Conservation (phyloP, 2,113 vertebrate genomes). For the Anolis carolinensis region DNA sequence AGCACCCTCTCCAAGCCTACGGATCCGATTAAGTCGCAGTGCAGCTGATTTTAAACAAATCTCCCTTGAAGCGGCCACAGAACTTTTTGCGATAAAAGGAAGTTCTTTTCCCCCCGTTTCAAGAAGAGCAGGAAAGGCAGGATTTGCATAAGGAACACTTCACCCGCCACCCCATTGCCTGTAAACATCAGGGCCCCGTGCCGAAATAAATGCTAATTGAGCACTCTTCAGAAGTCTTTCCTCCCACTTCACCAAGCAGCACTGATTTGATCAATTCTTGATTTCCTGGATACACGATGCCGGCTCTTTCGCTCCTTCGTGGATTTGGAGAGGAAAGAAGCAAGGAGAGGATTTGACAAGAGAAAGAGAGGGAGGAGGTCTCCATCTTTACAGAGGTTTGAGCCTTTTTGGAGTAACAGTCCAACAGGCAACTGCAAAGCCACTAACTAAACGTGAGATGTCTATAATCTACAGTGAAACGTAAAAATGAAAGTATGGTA, state of each 20-base stretch:
- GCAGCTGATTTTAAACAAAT: slow-evolving; percentile 81
- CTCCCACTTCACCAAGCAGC: slow-evolving; percentile 59
- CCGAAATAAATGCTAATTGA: slow-evolving; percentile 72
- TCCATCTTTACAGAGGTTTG: neutral
- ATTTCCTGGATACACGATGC: slow-evolving; percentile 18
- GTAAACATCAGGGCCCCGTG: slow-evolving; percentile 56
- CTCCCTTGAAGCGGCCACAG: slow-evolving; percentile 73
- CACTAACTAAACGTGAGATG: too few relatives aligned
- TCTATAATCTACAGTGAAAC: too few relatives aligned
- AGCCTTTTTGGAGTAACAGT: neutral
- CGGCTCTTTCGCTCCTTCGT: slow-evolving; percentile 20
- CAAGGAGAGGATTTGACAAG: neutral
- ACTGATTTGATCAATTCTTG: slow-evolving; percentile 63
- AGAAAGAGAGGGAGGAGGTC: neutral
- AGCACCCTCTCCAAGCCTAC: slow-evolving; percentile 73
- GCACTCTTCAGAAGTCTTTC: slow-evolving; percentile 64
- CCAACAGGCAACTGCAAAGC: accelerated
- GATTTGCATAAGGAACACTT: slow-evolving; percentile 66
- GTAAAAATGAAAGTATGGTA: too few relatives aligned
- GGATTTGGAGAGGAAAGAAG: neutral
- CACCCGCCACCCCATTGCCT: slow-evolving; percentile 59
- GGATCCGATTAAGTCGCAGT: slow-evolving; percentile 77
- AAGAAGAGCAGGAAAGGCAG: slow-evolving; percentile 63
- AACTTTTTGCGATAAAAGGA: slow-evolving; percentile 59
- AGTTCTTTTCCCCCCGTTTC: slow-evolving; percentile 59